These are phyloP conservation scores for Sebastolobus altivelis DNA, from an alignment of 2,797 vertebrate genomes.

Conservation along the genomic window DNA sequence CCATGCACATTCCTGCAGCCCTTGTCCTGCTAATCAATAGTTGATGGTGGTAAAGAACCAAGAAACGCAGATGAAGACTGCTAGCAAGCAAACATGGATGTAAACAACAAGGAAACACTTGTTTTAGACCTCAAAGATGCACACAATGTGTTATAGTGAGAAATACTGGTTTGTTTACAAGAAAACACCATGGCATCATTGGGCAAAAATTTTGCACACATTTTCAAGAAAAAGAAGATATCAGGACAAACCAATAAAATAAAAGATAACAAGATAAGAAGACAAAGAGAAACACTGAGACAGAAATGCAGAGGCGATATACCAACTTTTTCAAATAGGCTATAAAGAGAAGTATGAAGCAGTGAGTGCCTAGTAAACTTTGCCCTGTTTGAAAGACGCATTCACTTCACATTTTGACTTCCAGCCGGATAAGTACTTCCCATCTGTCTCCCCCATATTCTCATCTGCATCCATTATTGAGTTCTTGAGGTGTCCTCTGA, in stretches of 20 bases:
- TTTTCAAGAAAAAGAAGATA: not conserved
- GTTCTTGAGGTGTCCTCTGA: conserved; percentile 41
- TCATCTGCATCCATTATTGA: conserved; percentile 25
- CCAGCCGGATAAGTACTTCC: conserved; percentile 5
- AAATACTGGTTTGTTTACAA: not conserved
- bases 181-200: not conserved
- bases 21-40: not conserved
- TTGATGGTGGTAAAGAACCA: not conserved
- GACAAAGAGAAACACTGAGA: not conserved
- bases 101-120: not conserved
- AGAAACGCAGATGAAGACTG: not conserved
- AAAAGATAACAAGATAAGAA: not conserved
- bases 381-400: not conserved
- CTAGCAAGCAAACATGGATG: not conserved
- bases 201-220: not conserved
- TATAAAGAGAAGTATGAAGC: conserved; percentile 9
- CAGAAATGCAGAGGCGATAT: not conserved
- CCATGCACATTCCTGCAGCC: not conserved
- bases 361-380: not conserved
- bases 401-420: conserved; percentile 29
- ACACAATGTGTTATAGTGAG: not conserved
- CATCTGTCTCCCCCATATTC: conserved; percentile 5
- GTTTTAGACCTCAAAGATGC: not conserved
- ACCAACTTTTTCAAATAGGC: not conserved
- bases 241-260: not conserved